phyloP scores from a whole-genome alignment of 1,140 invertebrate genomes.

The Camponotus vicinus region DNA sequence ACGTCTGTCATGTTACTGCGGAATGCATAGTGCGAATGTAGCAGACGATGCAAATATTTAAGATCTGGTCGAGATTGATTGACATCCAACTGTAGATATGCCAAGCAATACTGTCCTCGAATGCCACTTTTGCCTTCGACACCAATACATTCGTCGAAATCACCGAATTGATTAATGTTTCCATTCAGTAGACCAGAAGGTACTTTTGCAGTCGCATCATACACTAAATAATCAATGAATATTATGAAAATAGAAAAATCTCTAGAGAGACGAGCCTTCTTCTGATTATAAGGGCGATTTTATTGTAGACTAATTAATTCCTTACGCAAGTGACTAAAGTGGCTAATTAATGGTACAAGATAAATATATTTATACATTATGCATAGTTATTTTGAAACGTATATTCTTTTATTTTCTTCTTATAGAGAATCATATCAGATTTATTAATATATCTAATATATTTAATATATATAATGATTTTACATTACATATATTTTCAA shows the following conservation, averaged over 20 bases:
- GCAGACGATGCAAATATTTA: slow-evolving; percentile 86
- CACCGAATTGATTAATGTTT: slow-evolving; percentile 89
- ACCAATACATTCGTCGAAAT: slow-evolving; percentile 88
- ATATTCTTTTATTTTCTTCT: too few species aligned
- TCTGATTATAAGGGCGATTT: neutral
- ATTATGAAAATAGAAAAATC: slow-evolving; percentile 5
- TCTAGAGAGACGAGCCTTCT: too few species aligned
- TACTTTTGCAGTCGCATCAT: slow-evolving; percentile 88
- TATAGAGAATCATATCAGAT: too few species aligned
- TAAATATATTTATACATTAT: too few species aligned
- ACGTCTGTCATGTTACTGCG: slow-evolving; percentile 89
- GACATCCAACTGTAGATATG: slow-evolving; percentile 87
- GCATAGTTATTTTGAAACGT: too few species aligned
- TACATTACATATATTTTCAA: too few species aligned
- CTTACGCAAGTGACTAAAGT: neutral
- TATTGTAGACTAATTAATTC: neutral
- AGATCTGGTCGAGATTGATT: slow-evolving; percentile 85
- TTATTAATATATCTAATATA: too few species aligned
- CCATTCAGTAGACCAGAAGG: slow-evolving; percentile 88
- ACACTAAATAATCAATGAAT: slow-evolving; percentile 84
- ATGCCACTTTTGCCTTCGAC: slow-evolving; percentile 83
- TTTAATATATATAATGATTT: too few species aligned
- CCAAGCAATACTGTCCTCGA: slow-evolving; percentile 88
- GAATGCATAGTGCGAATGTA: slow-evolving; percentile 89
- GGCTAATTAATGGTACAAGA: neutral